A percentile compares a stretch with the other conserved stretches of the same genome.
Evolutionary conservation across 2,113 vertebrate species (phyloP).

Genomic region (Zosterops pallidus): DNA sequence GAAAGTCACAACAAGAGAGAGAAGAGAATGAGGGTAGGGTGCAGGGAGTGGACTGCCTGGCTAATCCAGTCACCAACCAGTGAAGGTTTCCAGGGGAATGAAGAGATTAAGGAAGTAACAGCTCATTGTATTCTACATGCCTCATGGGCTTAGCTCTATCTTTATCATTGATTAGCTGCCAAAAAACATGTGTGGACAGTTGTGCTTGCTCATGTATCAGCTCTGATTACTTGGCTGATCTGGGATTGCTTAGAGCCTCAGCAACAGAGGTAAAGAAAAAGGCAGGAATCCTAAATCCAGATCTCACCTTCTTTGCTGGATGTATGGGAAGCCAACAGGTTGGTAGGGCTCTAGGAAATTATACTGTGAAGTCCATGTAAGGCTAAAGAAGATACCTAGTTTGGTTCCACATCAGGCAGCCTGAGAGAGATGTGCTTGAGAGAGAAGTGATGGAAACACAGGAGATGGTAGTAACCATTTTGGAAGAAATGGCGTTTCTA

Average conservation of each 20-base stretch:
- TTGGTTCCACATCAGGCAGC: background rate
- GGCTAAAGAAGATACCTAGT: background rate
- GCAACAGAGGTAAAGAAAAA: background rate
- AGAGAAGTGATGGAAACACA: background rate
- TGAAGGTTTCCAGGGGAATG: background rate
- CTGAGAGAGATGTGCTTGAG: background rate
- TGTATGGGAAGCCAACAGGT: background rate
- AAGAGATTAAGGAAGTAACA: background rate
- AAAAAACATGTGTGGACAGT: background rate
- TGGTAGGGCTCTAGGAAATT: background rate
- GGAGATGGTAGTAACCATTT: background rate
- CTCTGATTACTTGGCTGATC: background rate
- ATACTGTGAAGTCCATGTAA: background rate
- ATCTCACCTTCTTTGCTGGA: background rate
- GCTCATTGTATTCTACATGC: background rate
- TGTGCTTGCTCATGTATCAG: background rate
- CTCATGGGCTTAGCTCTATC: background rate
- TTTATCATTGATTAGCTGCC: background rate
- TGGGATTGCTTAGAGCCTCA: background rate
- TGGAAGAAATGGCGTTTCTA: background rate
- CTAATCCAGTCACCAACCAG: background rate
- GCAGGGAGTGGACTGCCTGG: fast-evolving
- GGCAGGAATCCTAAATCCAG: background rate
- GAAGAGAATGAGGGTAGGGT: background rate
- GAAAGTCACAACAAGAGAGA: background rate